Conservation (phyloP, 1,140 invertebrate genomes). For the Wiebesia pumilae region DNA sequence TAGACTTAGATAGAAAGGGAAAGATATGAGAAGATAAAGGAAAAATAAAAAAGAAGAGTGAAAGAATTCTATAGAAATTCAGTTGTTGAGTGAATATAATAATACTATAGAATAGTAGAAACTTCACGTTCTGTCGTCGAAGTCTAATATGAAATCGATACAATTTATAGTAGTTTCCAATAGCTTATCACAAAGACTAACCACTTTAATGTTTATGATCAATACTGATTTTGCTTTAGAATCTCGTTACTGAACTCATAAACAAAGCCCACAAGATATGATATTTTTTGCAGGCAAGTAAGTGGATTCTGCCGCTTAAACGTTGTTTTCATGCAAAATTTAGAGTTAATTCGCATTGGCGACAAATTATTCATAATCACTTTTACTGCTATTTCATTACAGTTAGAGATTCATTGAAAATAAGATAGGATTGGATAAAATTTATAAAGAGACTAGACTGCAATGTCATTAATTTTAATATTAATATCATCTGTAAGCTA, state of each 20-base stretch:
- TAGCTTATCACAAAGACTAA: background rate
- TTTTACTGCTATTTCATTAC: background rate
- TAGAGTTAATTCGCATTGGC: no score
- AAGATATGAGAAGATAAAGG: background rate
- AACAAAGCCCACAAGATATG: background rate
- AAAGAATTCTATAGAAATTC: no score
- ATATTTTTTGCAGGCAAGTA: conserved; percentile 7
- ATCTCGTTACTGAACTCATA: background rate
- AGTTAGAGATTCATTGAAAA: background rate
- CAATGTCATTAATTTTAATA: no score
- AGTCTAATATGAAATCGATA: conserved; percentile 25
- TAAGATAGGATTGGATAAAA: background rate
- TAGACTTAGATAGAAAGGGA: no score
- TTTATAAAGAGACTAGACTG: background rate
- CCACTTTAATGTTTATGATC: conserved; percentile 18
- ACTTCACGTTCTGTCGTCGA: background rate
- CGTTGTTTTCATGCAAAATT: background rate
- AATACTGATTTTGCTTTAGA: background rate
- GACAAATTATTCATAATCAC: background rate
- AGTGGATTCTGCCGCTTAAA: background rate
- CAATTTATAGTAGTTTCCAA: conserved; percentile 25
- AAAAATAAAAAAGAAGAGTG: background rate
- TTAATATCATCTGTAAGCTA: no score
- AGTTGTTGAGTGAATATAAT: background rate
- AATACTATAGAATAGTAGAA: background rate